Conservation (phyloP, 1,140 invertebrate species). For the Oppia nitens region DNA sequence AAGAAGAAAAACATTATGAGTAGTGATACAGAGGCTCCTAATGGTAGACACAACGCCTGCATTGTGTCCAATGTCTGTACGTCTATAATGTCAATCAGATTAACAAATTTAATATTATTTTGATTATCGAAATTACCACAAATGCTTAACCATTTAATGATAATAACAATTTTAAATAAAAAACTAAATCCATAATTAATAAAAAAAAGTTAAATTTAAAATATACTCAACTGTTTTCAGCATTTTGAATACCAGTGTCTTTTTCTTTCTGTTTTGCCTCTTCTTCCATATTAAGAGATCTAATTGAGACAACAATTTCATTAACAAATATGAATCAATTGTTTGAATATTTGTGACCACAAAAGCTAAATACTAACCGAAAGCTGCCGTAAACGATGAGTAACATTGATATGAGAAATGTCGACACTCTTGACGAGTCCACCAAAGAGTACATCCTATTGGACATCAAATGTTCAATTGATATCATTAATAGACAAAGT, state of each 20-base stretch:
- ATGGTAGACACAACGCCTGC: constrained; percentile 87
- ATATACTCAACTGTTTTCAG: constrained; percentile 14
- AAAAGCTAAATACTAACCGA: constrained; percentile 31
- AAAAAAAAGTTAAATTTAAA: background rate
- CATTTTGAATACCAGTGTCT: constrained; percentile 41
- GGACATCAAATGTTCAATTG: background rate
- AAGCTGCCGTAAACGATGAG: constrained; percentile 91
- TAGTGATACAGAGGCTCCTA: constrained; percentile 85
- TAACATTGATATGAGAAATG: constrained; percentile 90
- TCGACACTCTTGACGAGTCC: constrained; percentile 88
- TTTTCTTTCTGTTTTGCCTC: constrained; percentile 68
- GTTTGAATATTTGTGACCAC: background rate
- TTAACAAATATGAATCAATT: background rate
- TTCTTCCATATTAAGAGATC: constrained; percentile 81
- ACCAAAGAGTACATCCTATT: constrained; percentile 78
- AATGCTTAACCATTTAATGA: too few relatives aligned
- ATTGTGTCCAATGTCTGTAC: constrained; percentile 86
- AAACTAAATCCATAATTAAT: constrained; percentile 23
- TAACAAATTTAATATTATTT: too few relatives aligned
- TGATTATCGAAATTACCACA: too few relatives aligned
- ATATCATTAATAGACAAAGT: background rate
- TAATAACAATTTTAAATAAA: too few relatives aligned
- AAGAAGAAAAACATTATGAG: constrained; percentile 98
- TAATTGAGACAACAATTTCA: constrained; percentile 32
- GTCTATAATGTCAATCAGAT: constrained; percentile 35